These are phyloP conservation scores for Drosophila santomea DNA, from an alignment of 1,140 invertebrate genomes.

Conservation along the genomic window DNA sequence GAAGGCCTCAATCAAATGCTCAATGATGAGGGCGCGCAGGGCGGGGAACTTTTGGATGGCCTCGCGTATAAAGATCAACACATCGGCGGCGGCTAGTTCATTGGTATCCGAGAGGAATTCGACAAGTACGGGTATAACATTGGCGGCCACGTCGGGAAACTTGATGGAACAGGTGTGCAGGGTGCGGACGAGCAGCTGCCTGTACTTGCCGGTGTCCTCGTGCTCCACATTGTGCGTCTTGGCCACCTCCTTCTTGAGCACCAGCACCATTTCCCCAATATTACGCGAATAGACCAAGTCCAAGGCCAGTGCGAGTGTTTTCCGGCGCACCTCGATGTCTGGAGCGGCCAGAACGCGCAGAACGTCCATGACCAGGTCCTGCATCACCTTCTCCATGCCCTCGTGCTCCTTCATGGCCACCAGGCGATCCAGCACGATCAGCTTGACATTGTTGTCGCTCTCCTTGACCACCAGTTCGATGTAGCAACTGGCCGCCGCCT, in stretches of 20 bases:
- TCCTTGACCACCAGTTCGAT: constrained; percentile 99
- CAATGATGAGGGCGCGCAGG: constrained; percentile 92
- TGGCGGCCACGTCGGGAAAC: constrained; percentile 98
- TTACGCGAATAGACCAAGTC: constrained; percentile 97
- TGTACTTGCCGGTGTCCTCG: constrained; percentile 97
- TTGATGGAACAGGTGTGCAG: constrained; percentile 97
- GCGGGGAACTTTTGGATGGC: constrained; percentile 96
- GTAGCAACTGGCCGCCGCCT: constrained; percentile 98
- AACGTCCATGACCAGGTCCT: constrained; percentile 99
- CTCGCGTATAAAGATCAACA: constrained; percentile 97
- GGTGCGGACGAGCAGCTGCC: constrained; percentile 97
- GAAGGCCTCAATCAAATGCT: constrained; percentile 93
- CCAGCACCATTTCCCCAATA: constrained; percentile 97
- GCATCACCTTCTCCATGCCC: constrained; percentile 95
- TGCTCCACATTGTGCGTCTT: constrained; percentile 96
- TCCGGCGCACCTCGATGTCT: constrained; percentile 96
- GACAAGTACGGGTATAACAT: constrained; percentile 97
- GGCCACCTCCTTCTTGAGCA: constrained; percentile 97
- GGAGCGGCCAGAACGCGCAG: constrained; percentile 96
- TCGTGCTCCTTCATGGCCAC: constrained; percentile 95
- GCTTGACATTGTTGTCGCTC: constrained; percentile 99
- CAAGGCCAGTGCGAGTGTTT: constrained; percentile 94
- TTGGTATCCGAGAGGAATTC: constrained; percentile 98
- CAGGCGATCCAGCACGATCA: constrained; percentile 98
- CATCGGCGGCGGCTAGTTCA: constrained; percentile 97